Evolutionary conservation across 2,113 vertebrate genomes (phyloP), one percentile per base, ranked within the genome.

Genomic region (Ochotona princeps): DNA sequence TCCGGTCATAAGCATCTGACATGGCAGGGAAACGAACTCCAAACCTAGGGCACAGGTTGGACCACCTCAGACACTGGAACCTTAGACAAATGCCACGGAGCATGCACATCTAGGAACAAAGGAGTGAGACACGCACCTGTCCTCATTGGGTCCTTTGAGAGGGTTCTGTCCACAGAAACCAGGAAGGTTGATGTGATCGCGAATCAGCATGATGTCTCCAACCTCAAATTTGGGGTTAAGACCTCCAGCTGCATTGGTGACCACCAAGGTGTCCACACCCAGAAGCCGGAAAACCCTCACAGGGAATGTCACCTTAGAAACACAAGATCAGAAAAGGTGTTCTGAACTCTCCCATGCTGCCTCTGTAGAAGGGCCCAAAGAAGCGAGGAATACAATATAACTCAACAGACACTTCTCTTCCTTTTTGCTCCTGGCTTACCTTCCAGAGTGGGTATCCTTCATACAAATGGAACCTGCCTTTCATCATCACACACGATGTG

Each of bases 221-320:
- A 99, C 99, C 47, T 99, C 99, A 93, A 98, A 99, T 21, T 98
- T 98, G 75, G 98, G 98, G 83, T 99, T 99, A 81, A 99, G 97
- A 0, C 99, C 99, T 47, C 99, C 99, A 4, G 99, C 99, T 28
- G 99, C 99, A 30, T 99, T 99, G 87, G 99, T 99, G 92, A 99
- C 97, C 74, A 99, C 98, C 94, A 99, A 97, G 0, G 98, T 98
- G 94, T 99, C 96, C 89, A 99, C 99, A 0, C 99, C 99, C 72
- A 99, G 94, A 57, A 99, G 97, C 47, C 96, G 98, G 96, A 99
- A 99, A 92, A 99, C 98, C 21, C 99, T 98, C 93, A 99, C 98
- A 9, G 99, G 99, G 89, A 99, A 98, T 6, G 99, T 99, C 63
- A 99, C 98, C 99, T 99, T 95, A 30, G 89, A 92, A 92, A 63